Conservation (phyloP, 1,140 invertebrate species). For the Matsumurasca onukii region DNA sequence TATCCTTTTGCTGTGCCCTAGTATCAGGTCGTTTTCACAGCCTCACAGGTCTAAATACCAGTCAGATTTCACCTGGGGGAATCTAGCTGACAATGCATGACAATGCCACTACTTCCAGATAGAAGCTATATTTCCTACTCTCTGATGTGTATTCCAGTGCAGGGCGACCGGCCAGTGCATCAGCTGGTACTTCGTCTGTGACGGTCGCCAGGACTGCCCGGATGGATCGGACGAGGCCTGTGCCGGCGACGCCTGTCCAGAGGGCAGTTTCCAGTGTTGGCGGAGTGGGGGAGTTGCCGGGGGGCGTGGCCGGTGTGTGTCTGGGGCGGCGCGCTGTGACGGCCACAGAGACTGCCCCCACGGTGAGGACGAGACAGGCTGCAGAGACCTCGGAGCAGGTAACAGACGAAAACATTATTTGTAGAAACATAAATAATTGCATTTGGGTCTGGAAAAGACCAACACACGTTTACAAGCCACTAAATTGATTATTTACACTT, state of each 20-base stretch:
- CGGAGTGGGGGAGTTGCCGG: constrained; percentile 54
- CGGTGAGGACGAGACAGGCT: constrained; percentile 78
- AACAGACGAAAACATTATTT: no score
- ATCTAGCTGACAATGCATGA: no score
- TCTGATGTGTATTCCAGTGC: constrained; percentile 55
- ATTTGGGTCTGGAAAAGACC: no score
- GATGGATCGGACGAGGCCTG: constrained; percentile 85
- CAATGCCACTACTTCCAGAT: no score
- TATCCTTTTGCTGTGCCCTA: no score
- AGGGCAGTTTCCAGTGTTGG: constrained; percentile 64
- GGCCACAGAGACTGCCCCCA: constrained; percentile 73
- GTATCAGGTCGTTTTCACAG: no score
- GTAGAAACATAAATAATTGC: no score
- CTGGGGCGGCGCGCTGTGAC: constrained; percentile 73
- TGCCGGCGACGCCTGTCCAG: constrained; percentile 47
- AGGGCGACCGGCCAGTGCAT: constrained; percentile 82
- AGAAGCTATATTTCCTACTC: no score
- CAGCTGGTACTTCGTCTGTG: constrained; percentile 90
- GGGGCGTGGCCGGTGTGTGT: constrained; percentile 60
- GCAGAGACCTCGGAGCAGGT: constrained; percentile 52
- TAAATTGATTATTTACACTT: no score
- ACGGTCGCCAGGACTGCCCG: constrained; percentile 82
- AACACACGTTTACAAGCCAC: no score
- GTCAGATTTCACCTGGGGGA: no score
- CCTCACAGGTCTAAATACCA: no score